These are phyloP conservation scores for Ypsolopha sequella DNA, from an alignment of 2,888 invertebrate genomes.

Conservation along the genomic window DNA sequence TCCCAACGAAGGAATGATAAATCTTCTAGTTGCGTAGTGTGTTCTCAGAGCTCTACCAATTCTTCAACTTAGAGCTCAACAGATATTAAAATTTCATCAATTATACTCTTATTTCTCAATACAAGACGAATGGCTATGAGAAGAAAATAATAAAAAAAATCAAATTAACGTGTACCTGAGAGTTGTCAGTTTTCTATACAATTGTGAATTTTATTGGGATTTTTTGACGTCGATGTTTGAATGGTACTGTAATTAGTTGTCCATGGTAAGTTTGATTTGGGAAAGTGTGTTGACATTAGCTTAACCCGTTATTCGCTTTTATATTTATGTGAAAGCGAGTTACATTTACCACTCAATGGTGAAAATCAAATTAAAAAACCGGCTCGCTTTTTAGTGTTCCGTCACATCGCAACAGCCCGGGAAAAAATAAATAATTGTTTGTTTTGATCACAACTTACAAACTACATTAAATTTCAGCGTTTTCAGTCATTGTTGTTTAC, in stretches of 20 bases:
- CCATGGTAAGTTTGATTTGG: not conserved
- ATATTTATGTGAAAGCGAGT: too few species aligned
- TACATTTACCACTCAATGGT: too few species aligned
- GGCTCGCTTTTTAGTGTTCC: too few species aligned
- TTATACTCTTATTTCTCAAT: slow-evolving; percentile 15
- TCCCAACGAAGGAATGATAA: slow-evolving; percentile 6
- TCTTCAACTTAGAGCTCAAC: slow-evolving; percentile 29
- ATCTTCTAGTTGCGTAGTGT: slow-evolving; percentile 1
- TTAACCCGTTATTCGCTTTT: too few species aligned
- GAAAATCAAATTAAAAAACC: too few species aligned
- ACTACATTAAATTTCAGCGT: too few species aligned
- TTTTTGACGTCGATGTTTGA: not conserved
- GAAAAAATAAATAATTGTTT: too few species aligned
- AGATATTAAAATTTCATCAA: slow-evolving; percentile 21
- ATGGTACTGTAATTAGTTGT: not conserved
- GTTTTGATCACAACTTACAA: too few species aligned
- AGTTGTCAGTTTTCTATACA: slow-evolving; percentile 11
- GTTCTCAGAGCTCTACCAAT: slow-evolving; percentile 5
- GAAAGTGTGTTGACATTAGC: too few species aligned
- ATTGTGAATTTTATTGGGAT: not conserved
- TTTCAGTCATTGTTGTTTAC: too few species aligned
- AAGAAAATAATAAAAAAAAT: not conserved
- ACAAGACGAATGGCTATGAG: not conserved
- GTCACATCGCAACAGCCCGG: too few species aligned
- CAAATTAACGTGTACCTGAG: slow-evolving; percentile 28